These are phyloP conservation scores for Agonum fuliginosum DNA, from an alignment of 2,888 invertebrate genomes.

Conservation along the genomic window DNA sequence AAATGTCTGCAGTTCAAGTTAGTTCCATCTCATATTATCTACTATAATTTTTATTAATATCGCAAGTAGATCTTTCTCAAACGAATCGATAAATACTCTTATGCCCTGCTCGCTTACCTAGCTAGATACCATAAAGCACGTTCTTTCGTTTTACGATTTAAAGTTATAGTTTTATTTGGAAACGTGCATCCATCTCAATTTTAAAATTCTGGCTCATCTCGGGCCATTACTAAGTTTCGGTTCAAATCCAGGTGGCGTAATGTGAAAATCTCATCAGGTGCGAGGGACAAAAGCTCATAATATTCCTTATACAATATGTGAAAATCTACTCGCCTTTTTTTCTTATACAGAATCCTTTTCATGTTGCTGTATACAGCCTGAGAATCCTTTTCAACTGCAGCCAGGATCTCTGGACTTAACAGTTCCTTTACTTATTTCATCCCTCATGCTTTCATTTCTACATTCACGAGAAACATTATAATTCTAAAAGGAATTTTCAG, in stretches of 20 bases:
- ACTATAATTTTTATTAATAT: no score
- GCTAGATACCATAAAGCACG: not conserved
- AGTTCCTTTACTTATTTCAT: constrained; percentile 37
- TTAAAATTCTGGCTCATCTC: not conserved
- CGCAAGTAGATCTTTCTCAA: no score
- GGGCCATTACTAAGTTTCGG: not conserved
- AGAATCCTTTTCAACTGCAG: constrained; percentile 23
- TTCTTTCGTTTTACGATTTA: not conserved
- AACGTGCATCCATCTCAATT: constrained; percentile 10
- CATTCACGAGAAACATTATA: constrained; percentile 15
- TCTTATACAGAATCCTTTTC: constrained; percentile 19
- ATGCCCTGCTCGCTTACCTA: not conserved
- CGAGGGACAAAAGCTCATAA: constrained; percentile 36
- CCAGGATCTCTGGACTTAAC: constrained; percentile 9
- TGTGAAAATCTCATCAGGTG: constrained; percentile 24
- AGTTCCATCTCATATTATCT: no score
- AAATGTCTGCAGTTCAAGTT: no score
- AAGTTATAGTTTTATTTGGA: not conserved
- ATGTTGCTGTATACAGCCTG: constrained; percentile 26
- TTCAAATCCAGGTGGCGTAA: constrained; percentile 6
- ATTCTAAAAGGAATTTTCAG: not conserved
- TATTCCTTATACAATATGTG: constrained; percentile 39
- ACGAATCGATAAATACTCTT: no score
- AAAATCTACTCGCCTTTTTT: not conserved
- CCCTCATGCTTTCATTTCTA: constrained; percentile 26